Percentiles rank a stretch among this genome's conserved stretches.
Evolutionary conservation across 2,888 invertebrate species (phyloP).

Genomic region (Eupithecia subumbrata): DNA sequence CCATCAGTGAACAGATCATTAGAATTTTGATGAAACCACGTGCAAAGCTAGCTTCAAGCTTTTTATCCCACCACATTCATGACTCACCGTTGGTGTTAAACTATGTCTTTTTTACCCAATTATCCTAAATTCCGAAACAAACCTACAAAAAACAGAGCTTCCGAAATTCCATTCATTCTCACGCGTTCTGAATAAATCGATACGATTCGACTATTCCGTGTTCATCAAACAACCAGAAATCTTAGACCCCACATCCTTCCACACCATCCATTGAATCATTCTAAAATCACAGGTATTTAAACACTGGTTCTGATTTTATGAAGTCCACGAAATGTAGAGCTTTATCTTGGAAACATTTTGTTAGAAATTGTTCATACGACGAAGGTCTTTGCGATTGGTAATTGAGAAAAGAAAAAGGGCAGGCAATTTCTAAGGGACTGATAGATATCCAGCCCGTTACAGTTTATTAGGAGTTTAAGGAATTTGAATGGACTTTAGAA

Average conservation of each 20-base stretch:
- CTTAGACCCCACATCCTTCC: slow-evolving; percentile 20
- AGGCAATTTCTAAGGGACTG: slow-evolving; percentile 35
- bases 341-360: not conserved
- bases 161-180: slow-evolving; percentile 48
- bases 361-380: not conserved
- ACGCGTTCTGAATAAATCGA: slow-evolving; percentile 49
- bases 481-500: slow-evolving; percentile 28
- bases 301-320: slow-evolving; percentile 12
- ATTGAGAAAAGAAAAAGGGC: slow-evolving; percentile 41
- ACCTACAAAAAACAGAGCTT: slow-evolving; percentile 39
- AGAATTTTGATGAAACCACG: not conserved
- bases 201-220: slow-evolving; percentile 44
- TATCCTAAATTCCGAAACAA: slow-evolving; percentile 39
- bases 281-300: slow-evolving; percentile 1
- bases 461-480: slow-evolving; percentile 30
- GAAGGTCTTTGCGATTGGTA: slow-evolving; percentile 34
- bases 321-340: slow-evolving; percentile 18
- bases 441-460: slow-evolving; percentile 40
- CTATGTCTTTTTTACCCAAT: slow-evolving; percentile 11
- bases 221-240: slow-evolving; percentile 30
- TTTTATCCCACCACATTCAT: not conserved
- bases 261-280: not conserved
- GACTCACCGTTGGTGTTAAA: slow-evolving; percentile 2
- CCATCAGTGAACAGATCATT: not conserved
- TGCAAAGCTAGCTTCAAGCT: not conserved